These are phyloP conservation scores for Thereuonema tuberculata DNA, from an alignment of 1,140 invertebrate genomes.

Conservation along the genomic window DNA sequence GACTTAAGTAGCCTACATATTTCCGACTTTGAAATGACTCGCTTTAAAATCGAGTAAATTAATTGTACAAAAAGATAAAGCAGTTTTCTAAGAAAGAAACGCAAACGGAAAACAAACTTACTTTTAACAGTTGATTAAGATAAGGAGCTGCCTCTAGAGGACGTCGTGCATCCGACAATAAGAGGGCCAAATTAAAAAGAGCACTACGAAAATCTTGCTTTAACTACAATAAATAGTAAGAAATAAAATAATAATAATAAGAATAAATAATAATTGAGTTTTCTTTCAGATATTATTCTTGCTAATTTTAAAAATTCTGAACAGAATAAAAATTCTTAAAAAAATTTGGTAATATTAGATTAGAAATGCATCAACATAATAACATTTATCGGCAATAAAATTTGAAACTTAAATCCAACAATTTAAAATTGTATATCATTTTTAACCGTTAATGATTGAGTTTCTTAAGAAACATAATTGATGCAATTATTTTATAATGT, in stretches of 20 bases:
- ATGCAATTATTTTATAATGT: too few relatives aligned
- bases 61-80: not conserved
- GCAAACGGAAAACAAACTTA: not conserved
- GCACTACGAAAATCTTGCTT: constrained; percentile 62
- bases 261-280: too few relatives aligned
- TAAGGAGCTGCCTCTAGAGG: constrained; percentile 85
- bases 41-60: constrained; percentile 57
- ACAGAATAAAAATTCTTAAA: too few relatives aligned
- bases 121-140: constrained; percentile 66
- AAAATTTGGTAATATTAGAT: too few relatives aligned
- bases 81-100: not conserved
- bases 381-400: too few relatives aligned
- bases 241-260: not conserved
- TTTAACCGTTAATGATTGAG: too few relatives aligned
- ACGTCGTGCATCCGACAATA: constrained; percentile 72
- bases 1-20: constrained; percentile 85
- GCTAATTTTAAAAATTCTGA: too few relatives aligned
- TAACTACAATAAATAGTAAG: constrained; percentile 20
- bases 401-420: too few relatives aligned
- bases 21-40: constrained; percentile 85
- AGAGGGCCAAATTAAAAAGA: constrained; percentile 82
- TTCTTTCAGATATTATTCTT: too few relatives aligned
- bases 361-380: too few relatives aligned
- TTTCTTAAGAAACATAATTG: too few relatives aligned
- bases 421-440: too few relatives aligned